phyloP scores from a whole-genome alignment of 2,113 vertebrate genomes.

The Cacatua alba region DNA sequence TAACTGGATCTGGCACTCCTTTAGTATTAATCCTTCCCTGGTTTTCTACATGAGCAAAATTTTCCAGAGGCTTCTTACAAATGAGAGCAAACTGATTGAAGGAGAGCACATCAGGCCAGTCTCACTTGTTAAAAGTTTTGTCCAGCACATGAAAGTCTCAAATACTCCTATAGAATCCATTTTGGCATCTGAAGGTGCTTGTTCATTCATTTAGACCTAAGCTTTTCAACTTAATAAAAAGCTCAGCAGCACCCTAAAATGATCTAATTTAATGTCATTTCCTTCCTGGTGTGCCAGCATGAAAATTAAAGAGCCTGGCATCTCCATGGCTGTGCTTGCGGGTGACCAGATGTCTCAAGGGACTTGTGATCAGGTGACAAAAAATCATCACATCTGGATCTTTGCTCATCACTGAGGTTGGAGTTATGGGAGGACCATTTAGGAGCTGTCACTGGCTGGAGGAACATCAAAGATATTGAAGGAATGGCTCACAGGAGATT shows the following conservation, averaged over 20 bases:
- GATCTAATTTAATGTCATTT: background rate
- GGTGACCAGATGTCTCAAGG: background rate
- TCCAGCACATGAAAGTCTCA: background rate
- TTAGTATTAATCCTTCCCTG: background rate
- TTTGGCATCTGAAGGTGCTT: background rate
- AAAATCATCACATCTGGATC: background rate
- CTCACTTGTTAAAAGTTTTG: background rate
- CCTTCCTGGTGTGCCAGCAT: background rate
- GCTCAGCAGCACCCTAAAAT: background rate
- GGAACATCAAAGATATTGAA: background rate
- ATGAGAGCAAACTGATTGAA: background rate
- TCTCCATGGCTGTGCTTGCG: background rate
- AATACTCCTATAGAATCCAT: background rate
- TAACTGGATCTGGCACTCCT: background rate
- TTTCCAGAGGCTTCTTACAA: background rate
- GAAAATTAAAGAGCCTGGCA: background rate
- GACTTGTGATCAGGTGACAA: background rate
- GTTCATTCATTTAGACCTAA: background rate
- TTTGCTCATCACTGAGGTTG: background rate
- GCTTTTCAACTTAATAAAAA: background rate
- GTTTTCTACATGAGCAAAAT: background rate
- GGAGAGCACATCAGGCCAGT: background rate
- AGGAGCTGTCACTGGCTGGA: background rate
- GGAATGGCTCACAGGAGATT: background rate
- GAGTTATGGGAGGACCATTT: background rate